Base-by-base conservation (phyloP, 1,140 invertebrate genomes). In the Euura lappo region DNA sequence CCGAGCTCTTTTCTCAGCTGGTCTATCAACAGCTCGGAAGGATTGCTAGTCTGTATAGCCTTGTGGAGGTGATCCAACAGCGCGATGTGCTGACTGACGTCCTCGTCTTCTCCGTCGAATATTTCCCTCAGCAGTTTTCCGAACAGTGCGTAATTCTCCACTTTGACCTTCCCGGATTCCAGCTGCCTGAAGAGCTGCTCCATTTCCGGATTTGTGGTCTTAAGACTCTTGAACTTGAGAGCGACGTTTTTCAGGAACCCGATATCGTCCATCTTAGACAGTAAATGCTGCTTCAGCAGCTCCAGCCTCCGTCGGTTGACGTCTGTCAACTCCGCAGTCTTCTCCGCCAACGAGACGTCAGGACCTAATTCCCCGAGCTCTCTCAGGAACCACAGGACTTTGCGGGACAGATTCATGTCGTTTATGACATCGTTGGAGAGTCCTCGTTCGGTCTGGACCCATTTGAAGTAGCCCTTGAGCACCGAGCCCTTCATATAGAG, bases 351-450 rank as follows among this genome's bases (percentile, higher is more conserved):
- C 28, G 70, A 72, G 6, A 72, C 44, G 28, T 81, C 76, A 46
- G 81, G 79, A 10, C 66, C 65, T 2, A 84, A 72, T 71, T 81
- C 73, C 28, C 76, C 74, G 7, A 87, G 68, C 70, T 87, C 85
- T 44, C 76, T 76, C 10, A 86, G 71, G 8, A 85, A 80, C 85
- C 85, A 86, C 6, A 79, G 65, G 5, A 86, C 67, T 71, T 77
- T 78, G 44, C 79, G 66, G 1, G 47, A 7, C 6, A 79, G 11
- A 44, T 66, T 66, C 4, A 74, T 64, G 43, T 79, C 78, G 3
- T 73, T 76, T 7, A 80, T 68, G 28, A 68, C 46, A 44, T 42
- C 70, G 44, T 67, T 45, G 11, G 66, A 51, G 10, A 69, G 64
- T 42, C 64, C 45, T 68, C 67, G 28, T 74, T 74, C 28, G 45